phyloP scores from a whole-genome alignment of 2,797 vertebrate genomes.

The Muscicapa comitata region DNA sequence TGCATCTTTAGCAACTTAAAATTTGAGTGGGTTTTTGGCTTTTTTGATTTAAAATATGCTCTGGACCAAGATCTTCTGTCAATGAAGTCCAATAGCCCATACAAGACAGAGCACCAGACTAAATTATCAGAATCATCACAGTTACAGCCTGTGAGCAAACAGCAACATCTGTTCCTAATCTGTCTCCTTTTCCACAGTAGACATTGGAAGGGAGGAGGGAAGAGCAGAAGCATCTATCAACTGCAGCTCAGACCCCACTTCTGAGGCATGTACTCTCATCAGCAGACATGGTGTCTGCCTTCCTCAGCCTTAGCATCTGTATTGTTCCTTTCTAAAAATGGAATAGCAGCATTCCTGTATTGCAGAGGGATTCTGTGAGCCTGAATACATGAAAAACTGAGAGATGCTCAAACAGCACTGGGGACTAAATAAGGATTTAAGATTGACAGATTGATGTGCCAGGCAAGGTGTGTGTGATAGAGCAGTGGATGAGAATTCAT shows the following conservation, averaged over 20 bases:
- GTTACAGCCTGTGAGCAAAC: conserved; percentile 27
- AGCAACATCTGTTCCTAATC: conserved; percentile 45
- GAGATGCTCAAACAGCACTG: neutral
- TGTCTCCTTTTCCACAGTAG: conserved; percentile 3
- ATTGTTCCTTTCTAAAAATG: neutral
- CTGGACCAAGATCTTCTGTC: neutral
- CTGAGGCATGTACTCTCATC: neutral
- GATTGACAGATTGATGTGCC: neutral
- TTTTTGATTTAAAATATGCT: neutral
- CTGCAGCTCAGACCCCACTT: neutral
- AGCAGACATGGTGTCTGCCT: neutral
- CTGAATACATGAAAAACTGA: neutral
- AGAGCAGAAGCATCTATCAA: neutral
- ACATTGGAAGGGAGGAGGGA: neutral
- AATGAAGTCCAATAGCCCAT: neutral
- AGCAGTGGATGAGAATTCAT: neutral
- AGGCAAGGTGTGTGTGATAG: neutral
- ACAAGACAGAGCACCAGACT: neutral
- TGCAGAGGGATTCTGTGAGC: neutral
- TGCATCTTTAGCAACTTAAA: neutral
- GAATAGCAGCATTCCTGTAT: neutral
- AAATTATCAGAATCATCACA: conserved; percentile 4
- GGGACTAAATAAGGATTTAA: neutral
- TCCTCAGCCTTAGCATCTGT: neutral
- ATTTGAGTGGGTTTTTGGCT: neutral